Evolutionary conservation across 2,113 vertebrate genomes (phyloP).

Genomic region (Oryzias celebensis): DNA sequence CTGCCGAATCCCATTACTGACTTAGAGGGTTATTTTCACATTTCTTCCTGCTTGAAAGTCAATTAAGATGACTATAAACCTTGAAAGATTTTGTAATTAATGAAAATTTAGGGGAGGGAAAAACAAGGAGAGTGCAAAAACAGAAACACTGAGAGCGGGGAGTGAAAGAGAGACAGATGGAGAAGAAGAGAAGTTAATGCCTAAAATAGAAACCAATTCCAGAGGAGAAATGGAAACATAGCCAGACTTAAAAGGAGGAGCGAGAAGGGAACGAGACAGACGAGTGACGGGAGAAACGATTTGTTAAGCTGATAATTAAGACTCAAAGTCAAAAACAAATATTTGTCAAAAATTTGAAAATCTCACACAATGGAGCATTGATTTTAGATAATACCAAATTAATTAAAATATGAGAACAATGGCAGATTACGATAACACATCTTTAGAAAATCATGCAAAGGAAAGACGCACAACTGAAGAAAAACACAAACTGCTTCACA

Average conservation of each 20-base stretch:
- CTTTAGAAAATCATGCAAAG: neutral
- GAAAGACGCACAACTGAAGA: neutral
- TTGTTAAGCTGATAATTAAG: conserved; percentile 6
- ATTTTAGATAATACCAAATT: no score
- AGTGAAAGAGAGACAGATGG: conserved; percentile 5
- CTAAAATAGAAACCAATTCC: conserved; percentile 72
- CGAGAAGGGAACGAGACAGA: conserved; percentile 24
- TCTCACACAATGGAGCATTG: no score
- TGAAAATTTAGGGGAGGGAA: conserved; percentile 52
- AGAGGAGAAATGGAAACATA: conserved; percentile 57
- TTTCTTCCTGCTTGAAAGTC: conserved; percentile 64
- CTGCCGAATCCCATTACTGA: conserved; percentile 44
- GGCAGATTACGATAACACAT: no score
- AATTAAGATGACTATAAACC: conserved; percentile 68
- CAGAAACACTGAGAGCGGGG: conserved; percentile 28
- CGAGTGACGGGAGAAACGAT: conserved; percentile 19
- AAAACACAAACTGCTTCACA: neutral
- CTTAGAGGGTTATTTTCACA: conserved; percentile 51
- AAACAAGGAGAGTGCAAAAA: conserved; percentile 36
- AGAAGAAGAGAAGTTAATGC: conserved; percentile 45
- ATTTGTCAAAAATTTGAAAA: conserved; percentile 10
- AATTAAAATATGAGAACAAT: no score
- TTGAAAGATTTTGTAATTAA: conserved; percentile 71
- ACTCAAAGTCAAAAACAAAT: neutral
- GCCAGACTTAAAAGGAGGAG: conserved; percentile 38